A percentile compares a stretch with the other conserved stretches of the same genome.
These are phyloP conservation scores for Vanessa tameamea DNA, from an alignment of 1,140 invertebrate genomes.

Conservation along the genomic window DNA sequence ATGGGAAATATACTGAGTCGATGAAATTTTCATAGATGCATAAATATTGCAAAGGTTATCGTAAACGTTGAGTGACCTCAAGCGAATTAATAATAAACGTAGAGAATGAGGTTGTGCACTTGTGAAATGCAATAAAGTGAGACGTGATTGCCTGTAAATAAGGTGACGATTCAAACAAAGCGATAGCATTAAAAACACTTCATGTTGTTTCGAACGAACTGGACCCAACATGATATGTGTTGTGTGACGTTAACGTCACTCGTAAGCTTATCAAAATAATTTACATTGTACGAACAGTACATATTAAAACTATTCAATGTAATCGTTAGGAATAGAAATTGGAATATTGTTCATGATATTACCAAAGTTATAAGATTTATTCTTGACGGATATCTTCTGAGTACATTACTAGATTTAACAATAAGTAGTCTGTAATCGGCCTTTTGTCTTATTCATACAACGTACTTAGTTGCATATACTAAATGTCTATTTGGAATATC, in stretches of 20 bases:
- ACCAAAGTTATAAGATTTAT: no score
- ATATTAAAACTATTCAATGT: not conserved
- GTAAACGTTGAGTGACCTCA: slow-evolving; percentile 37
- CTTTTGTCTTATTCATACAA: no score
- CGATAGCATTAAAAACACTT: slow-evolving; percentile 9
- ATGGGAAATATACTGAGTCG: slow-evolving; percentile 46
- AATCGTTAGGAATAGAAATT: no score
- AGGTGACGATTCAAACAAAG: slow-evolving; percentile 25
- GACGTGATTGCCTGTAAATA: slow-evolving; percentile 29
- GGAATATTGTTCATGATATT: no score
- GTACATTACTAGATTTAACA: no score
- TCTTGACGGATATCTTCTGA: no score
- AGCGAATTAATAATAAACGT: slow-evolving; percentile 29
- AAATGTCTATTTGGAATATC: no score
- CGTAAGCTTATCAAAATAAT: not conserved
- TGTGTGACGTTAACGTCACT: not conserved
- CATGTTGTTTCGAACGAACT: not conserved
- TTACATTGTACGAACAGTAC: not conserved
- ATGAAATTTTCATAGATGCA: slow-evolving; percentile 32
- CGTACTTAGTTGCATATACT: no score
- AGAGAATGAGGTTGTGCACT: slow-evolving; percentile 46
- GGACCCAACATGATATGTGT: not conserved
- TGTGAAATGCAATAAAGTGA: slow-evolving; percentile 38
- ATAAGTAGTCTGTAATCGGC: no score
- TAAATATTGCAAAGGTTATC: slow-evolving; percentile 57